phyloP scores from a whole-genome alignment of 2,113 vertebrate species.

The Scartelaos histophorus region DNA sequence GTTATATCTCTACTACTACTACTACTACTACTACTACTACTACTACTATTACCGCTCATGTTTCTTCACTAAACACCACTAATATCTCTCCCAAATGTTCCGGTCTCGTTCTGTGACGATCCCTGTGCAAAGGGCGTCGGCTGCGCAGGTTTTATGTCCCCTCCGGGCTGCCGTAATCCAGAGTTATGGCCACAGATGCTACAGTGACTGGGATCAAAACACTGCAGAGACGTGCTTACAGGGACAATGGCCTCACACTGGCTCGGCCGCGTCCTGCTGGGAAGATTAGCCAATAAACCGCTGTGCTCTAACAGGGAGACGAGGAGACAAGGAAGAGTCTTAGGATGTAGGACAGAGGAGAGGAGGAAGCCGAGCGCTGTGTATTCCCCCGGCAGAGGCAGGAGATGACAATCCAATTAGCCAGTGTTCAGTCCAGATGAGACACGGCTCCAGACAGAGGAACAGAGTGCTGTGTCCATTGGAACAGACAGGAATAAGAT shows the following conservation, averaged over 20 bases:
- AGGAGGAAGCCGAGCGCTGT: conserved; percentile 36
- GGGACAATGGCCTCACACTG: conserved; percentile 35
- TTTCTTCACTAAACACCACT: no score
- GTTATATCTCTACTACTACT: no score
- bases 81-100: no score
- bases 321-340: conserved; percentile 40
- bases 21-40: no score
- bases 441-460: conserved; percentile 22
- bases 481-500: conserved; percentile 6
- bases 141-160: no score
- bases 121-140: no score
- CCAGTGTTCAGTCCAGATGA: conserved; percentile 34
- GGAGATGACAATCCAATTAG: conserved; percentile 73
- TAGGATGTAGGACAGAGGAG: conserved; percentile 36
- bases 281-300: conserved; percentile 64
- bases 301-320: conserved; percentile 7
- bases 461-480: conserved; percentile 40
- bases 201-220: conserved; percentile 33
- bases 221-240: conserved; percentile 24
- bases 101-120: no score
- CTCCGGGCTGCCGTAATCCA: conserved; percentile 45
- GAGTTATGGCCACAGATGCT: conserved; percentile 44
- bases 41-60: no score
- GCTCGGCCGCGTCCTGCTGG: conserved; percentile 54
- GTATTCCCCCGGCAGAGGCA: conserved; percentile 49